Base-by-base conservation (phyloP, 2,888 invertebrate genomes). In the Drosophila mercatorum region DNA sequence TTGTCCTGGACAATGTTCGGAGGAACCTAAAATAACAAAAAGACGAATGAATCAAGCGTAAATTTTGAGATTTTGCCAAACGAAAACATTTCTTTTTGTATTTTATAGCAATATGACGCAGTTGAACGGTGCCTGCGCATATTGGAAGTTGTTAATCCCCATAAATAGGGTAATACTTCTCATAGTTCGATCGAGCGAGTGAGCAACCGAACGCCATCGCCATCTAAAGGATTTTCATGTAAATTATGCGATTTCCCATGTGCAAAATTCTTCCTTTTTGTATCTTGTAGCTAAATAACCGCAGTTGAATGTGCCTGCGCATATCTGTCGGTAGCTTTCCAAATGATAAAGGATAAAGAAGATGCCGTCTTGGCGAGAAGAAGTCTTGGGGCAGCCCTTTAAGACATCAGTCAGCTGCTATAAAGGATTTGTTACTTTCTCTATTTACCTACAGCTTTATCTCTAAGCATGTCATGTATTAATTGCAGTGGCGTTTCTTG, bases 121-220 rank as follows among this genome's bases (percentile, higher is more conserved):
- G 90, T 89, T 87, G 89, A 89, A 56, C 90, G 72, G 90, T 85
- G 52, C 87, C 84, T 87, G 85, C 71, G 64, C 80, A 73, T 78
- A 72, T 77, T 83, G 72, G 73, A 58, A 63, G 46, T 56, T 56
- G 46, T 49, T 43, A 59, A 65, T 43, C 47, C 59, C 53, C 55
- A 62, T 10, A 43, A 59, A 58, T 62, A 58, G 46, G 56, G 56
- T 40, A 22, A 17, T n/a, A 49, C 63, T 59, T 47, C 41, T 55
- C 36, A 43, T 43, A 72, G 63, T 55, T 53, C 52, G 11, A 76
- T 52, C 62, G 49, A 64, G 65, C 73, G 65, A 47, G 47, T 61
- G 44, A 34, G 34, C 34, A 7, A 34, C 7, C 7, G 34, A 34
- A 34, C 34, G 34, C 34, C 31, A 34, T 34, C 31, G 31, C 44